These are phyloP conservation scores for Stenurella melanura DNA, from an alignment of 2,888 invertebrate genomes.

Conservation along the genomic window DNA sequence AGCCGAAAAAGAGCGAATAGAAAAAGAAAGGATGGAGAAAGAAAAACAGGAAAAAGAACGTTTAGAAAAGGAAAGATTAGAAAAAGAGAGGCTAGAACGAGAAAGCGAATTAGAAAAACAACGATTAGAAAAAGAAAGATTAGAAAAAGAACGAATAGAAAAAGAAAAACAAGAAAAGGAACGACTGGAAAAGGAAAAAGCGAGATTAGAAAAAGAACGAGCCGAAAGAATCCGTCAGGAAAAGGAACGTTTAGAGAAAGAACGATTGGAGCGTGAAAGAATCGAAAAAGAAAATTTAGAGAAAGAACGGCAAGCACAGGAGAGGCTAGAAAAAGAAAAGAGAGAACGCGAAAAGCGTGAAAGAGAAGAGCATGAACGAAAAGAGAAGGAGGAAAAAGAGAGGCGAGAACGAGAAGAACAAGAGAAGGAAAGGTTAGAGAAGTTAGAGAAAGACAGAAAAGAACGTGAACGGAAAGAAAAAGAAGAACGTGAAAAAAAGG, in stretches of 20 bases:
- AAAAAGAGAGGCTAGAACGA: slow-evolving; percentile 69
- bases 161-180: slow-evolving; percentile 69
- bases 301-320: slow-evolving; percentile 54
- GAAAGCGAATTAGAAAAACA: slow-evolving; percentile 65
- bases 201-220: slow-evolving; percentile 71
- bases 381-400: slow-evolving; percentile 64
- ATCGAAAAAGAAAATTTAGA: slow-evolving; percentile 57
- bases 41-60: slow-evolving; percentile 72
- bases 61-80: slow-evolving; percentile 67
- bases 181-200: slow-evolving; percentile 67
- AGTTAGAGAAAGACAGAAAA: slow-evolving; percentile 70
- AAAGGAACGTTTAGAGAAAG: slow-evolving; percentile 62
- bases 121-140: slow-evolving; percentile 67
- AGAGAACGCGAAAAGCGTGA: slow-evolving; percentile 60
- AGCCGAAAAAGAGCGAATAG: slow-evolving; percentile 68
- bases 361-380: slow-evolving; percentile 67
- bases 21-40: slow-evolving; percentile 67
- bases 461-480: slow-evolving; percentile 67
- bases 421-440: slow-evolving; percentile 51
- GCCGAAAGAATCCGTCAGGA: slow-evolving; percentile 67
- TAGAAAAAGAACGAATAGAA: slow-evolving; percentile 71
- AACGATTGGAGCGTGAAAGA: slow-evolving; percentile 57
- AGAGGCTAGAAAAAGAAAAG: slow-evolving; percentile 63
- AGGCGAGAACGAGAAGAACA: slow-evolving; percentile 63
- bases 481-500: slow-evolving; percentile 53